Percentiles rank a stretch among this genome's conserved stretches.
These are phyloP conservation scores for Drosophila sproati DNA, from an alignment of 1,140 invertebrate genomes.

Conservation along the genomic window DNA sequence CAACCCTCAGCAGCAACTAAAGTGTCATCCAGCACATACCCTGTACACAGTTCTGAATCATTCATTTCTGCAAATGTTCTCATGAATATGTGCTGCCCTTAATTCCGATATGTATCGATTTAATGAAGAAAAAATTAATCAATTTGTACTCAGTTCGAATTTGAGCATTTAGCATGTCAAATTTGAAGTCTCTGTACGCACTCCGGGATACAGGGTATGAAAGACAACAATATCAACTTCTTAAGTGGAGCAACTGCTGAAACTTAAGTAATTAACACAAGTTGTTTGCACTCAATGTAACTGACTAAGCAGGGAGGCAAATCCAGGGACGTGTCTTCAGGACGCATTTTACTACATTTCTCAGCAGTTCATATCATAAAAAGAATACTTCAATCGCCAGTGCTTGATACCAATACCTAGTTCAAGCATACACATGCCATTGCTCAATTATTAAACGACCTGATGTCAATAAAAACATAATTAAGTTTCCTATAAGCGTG, in stretches of 20 bases:
- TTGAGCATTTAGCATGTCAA: no score
- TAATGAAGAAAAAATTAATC: no score
- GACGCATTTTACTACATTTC: slow-evolving; percentile 5
- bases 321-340: not conserved
- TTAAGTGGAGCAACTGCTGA: slow-evolving; percentile 77
- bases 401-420: not conserved
- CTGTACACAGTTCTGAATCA: no score
- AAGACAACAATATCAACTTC: slow-evolving; percentile 57
- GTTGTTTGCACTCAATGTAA: slow-evolving; percentile 67
- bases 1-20: slow-evolving; percentile 9
- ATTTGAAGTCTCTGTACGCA: not conserved
- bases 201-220: not conserved
- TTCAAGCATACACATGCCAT: no score
- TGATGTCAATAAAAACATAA: no score
- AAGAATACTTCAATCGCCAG: slow-evolving; percentile 2
- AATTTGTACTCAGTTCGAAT: no score
- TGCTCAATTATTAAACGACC: no score
- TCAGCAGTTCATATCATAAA: slow-evolving; percentile 67
- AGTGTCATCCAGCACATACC: no score
- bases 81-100: no score
- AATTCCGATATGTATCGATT: no score
- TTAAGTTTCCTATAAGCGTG: no score
- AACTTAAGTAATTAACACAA: slow-evolving; percentile 81
- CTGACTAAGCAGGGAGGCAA: slow-evolving; percentile 11
- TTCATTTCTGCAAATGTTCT: no score